phyloP scores from a whole-genome alignment of 2,113 vertebrate species.

The Theristicus caerulescens region DNA sequence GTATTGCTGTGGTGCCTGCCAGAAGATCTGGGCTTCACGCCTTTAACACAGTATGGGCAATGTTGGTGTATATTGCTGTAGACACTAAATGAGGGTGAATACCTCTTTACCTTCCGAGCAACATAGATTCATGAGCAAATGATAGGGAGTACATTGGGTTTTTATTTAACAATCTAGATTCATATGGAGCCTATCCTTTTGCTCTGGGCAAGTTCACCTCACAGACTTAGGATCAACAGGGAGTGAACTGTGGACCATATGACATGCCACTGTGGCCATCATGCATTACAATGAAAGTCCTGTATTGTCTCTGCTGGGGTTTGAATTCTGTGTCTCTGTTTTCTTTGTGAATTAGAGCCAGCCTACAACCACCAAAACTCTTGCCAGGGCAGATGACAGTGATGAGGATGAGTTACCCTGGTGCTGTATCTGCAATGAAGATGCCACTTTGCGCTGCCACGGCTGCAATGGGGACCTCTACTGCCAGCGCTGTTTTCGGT shows the following conservation, averaged over 20 bases:
- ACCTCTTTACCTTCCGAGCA: not conserved
- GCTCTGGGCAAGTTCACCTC: not conserved
- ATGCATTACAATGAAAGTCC: not conserved
- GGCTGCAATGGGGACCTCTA: slow-evolving; percentile 91
- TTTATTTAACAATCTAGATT: not conserved
- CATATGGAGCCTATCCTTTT: not conserved
- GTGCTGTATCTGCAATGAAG: slow-evolving; percentile 96
- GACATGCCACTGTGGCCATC: not conserved
- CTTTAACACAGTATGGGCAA: not conserved
- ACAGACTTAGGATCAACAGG: not conserved
- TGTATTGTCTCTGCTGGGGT: not conserved
- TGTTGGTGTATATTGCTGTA: not conserved
- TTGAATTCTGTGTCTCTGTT: not conserved
- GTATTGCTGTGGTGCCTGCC: not conserved
- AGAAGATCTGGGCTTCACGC: not conserved
- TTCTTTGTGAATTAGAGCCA: slow-evolving; percentile 2
- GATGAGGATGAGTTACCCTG: slow-evolving; percentile 92
- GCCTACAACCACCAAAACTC: not conserved
- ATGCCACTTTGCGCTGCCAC: slow-evolving; percentile 87
- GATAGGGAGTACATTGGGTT: not conserved
- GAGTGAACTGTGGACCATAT: not conserved
- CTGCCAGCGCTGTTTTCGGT: slow-evolving; percentile 93
- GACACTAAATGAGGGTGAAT: not conserved
- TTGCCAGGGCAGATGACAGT: slow-evolving; percentile 63
- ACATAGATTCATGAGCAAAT: not conserved